Percentiles rank a stretch among this genome's conserved stretches.
phyloP scores from a whole-genome alignment of 2,888 invertebrate genomes.

The Drosophila stalkeri region DNA sequence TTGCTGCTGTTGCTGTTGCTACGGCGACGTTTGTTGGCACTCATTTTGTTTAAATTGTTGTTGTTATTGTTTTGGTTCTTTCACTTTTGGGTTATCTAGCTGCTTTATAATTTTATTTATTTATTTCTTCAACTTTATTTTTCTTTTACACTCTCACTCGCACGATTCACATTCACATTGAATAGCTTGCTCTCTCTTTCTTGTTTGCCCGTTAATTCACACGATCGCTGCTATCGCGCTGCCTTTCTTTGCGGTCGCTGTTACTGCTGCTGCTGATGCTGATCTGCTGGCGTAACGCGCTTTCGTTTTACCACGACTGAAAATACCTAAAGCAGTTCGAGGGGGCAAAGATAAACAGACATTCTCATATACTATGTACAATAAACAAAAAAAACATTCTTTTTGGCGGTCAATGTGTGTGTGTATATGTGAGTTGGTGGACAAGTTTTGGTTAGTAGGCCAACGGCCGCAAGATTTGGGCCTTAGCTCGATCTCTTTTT shows the following conservation, averaged over 20 bases:
- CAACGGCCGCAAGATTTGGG: constrained; percentile 42
- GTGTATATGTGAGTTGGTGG: constrained; percentile 39
- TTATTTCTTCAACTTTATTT: constrained; percentile 12
- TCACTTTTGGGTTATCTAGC: constrained; percentile 42
- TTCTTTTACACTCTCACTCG: constrained; percentile 27
- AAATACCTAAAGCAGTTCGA: constrained; percentile 55
- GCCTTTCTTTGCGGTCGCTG: constrained; percentile 32
- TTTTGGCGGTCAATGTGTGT: background rate
- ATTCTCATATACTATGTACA: constrained; percentile 39
- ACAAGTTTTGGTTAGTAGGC: constrained; percentile 68
- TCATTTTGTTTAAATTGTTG: constrained; percentile 37
- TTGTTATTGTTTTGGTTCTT: constrained; percentile 27
- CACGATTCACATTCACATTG: constrained; percentile 23
- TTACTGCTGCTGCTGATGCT: constrained; percentile 2
- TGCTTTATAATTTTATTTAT: constrained; percentile 1
- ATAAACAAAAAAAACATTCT: constrained; percentile 5
- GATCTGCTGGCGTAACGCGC: constrained; percentile 47
- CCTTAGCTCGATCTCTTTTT: constrained; percentile 30
- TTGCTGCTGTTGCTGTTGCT: constrained; percentile 22
- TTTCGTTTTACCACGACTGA: constrained; percentile 66
- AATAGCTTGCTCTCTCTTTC: constrained; percentile 23
- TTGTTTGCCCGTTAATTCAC: constrained; percentile 7
- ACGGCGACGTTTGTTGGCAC: constrained; percentile 43
- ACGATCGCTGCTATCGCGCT: constrained; percentile 13
- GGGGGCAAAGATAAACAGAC: constrained; percentile 46